Evolutionary conservation across 2,113 vertebrate species (phyloP), one percentile per base, ranked within the genome.

Genomic region (Talpa occidentalis): DNA sequence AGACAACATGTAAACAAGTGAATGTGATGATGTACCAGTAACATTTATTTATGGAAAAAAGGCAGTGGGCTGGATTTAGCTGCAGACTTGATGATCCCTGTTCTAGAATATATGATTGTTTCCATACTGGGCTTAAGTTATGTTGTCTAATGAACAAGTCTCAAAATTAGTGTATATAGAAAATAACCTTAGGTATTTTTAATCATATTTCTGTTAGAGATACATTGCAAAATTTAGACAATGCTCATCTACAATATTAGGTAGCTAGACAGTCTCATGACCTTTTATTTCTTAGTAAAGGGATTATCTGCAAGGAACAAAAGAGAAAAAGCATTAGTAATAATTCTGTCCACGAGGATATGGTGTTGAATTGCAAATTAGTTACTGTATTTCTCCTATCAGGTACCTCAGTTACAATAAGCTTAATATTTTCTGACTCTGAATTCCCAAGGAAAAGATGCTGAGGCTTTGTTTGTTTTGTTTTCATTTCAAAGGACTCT

Each of bases 151-250:
- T 66, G 73, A 30, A 60, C 0, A 0, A 0, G 10, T 60, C 44
- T 62, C 52, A 84, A 84, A 32, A 76, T 70, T 7, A 77, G 2
- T 37, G 59, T 70, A 24, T 83, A 30, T 62, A 70, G 76, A 92
- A 90, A 91, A 69, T 64, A 62, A 4, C 4, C 69, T 93, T 42
- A 16, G 14, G 10, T 89, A 30, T 60, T 93, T 92, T 93, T 52
- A 47, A 74, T 93, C 28, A 8, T 81, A 54, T 52, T 82, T 79
- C n/a, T 54, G 21, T 26, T 82, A 42, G 49, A 83, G 15, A 64
- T 78, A 40, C 15, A 28, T 17, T 40, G 5, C 19, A 84, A 83
- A 79, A 44, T 59, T 42, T 64, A 10, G 17, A 42, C 9, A 16
- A 64, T 37, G 22, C 24, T 42, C 30, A 9, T 2, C 0, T 88